Percentiles rank a stretch among this genome's conserved stretches.
Evolutionary conservation across 2,888 invertebrate species (phyloP).

Genomic region (Lycia hirtaria): DNA sequence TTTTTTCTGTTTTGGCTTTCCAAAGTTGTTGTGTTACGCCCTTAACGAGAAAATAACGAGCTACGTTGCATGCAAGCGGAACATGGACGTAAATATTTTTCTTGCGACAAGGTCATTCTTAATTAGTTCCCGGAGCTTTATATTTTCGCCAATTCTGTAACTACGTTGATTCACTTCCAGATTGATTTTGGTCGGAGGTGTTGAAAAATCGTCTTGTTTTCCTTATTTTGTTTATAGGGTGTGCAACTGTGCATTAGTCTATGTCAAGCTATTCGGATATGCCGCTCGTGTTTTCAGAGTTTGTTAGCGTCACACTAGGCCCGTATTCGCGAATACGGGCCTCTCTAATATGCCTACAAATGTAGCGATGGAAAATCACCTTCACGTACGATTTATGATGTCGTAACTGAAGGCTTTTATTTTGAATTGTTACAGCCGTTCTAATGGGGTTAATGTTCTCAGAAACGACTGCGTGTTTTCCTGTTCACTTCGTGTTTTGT

Average conservation of each 20-base stretch:
- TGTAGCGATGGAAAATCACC: slow-evolving; percentile 62
- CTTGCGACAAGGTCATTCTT: slow-evolving; percentile 54
- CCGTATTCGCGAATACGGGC: slow-evolving; percentile 55
- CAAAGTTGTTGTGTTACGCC: neutral
- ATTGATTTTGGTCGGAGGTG: slow-evolving; percentile 4
- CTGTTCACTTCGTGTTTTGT: slow-evolving; percentile 7
- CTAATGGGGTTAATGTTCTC: slow-evolving; percentile 48
- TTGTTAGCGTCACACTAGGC: slow-evolving; percentile 61
- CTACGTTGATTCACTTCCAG: neutral
- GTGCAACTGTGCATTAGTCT: slow-evolving; percentile 38
- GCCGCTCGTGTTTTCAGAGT: slow-evolving; percentile 52
- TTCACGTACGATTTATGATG: slow-evolving; percentile 47
- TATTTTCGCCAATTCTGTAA: neutral
- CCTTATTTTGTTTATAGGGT: neutral
- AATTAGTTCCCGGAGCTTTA: slow-evolving; percentile 60
- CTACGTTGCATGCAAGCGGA: slow-evolving; percentile 49
- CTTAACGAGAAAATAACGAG: slow-evolving; percentile 68
- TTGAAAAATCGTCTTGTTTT: slow-evolving; percentile 5
- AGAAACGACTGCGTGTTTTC: slow-evolving; percentile 40
- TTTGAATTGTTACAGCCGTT: slow-evolving; percentile 45
- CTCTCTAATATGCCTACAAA: slow-evolving; percentile 57
- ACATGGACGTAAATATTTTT: slow-evolving; percentile 47
- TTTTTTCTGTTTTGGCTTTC: neutral
- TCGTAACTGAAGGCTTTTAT: slow-evolving; percentile 51
- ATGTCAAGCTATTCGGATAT: slow-evolving; percentile 34